Evolutionary conservation across 1,140 invertebrate species (phyloP).

Genomic region (Drosophila biarmipes): DNA sequence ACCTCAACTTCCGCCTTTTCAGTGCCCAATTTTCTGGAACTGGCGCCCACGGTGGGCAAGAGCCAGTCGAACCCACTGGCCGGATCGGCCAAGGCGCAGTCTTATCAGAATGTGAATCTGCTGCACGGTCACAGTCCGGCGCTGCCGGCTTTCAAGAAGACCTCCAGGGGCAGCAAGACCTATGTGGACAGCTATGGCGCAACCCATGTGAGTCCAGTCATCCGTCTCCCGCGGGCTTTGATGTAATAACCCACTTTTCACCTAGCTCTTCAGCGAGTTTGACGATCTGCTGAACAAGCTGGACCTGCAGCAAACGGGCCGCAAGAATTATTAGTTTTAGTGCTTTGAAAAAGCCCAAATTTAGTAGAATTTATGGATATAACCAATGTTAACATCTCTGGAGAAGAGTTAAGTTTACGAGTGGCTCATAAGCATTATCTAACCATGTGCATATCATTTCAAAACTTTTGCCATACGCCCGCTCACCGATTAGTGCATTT

Average conservation of each 20-base stretch:
- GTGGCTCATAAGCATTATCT: slow-evolving; percentile 23
- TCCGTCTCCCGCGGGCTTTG: neutral
- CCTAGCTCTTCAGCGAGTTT: slow-evolving; percentile 78
- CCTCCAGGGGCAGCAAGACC: slow-evolving; percentile 65
- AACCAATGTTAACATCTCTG: slow-evolving; percentile 23
- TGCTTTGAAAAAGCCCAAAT: neutral
- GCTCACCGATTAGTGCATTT: slow-evolving; percentile 42
- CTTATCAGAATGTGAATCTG: slow-evolving; percentile 79
- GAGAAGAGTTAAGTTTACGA: slow-evolving; percentile 23
- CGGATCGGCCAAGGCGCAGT: slow-evolving; percentile 67
- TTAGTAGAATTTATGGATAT: slow-evolving; percentile 36
- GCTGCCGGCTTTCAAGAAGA: slow-evolving; percentile 67
- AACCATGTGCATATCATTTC: slow-evolving; percentile 44
- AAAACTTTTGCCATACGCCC: slow-evolving; percentile 45
- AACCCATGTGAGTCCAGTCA: slow-evolving; percentile 64
- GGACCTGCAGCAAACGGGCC: slow-evolving; percentile 60
- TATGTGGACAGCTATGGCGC: slow-evolving; percentile 79
- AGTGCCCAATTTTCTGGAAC: slow-evolving; percentile 75
- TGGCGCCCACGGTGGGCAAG: slow-evolving; percentile 69
- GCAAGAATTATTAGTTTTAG: slow-evolving; percentile 66
- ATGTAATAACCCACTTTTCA: slow-evolving; percentile 15
- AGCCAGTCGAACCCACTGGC: slow-evolving; percentile 45
- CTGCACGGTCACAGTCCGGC: slow-evolving; percentile 63
- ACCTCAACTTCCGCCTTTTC: slow-evolving; percentile 1
- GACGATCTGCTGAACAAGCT: slow-evolving; percentile 78